Base-by-base conservation (phyloP, 2,797 vertebrate species). In the Danio aesculapii region DNA sequence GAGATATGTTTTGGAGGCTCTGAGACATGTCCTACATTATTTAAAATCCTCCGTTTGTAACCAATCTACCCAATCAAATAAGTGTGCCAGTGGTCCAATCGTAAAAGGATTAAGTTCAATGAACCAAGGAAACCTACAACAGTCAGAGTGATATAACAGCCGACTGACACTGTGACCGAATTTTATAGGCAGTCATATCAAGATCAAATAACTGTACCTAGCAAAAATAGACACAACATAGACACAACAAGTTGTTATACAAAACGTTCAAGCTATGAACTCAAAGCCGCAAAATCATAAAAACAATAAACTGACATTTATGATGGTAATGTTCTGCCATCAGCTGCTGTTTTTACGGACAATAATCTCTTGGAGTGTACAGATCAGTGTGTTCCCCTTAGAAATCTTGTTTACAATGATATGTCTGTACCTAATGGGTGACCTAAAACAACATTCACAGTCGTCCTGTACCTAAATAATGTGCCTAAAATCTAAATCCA, bases 41-140 rank as follows among this genome's bases (percentile, higher is more conserved):
- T 8, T 67, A 30, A 68, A 16, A 62, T 61, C 11, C 46, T 55
- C 55, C 55, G 49, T 69, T 30, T 50, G 19, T 53, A 43, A 57
- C 49, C 71, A 70, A 43, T 75, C 58, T 19, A 16, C 14, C 52
- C 4, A 39, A 50, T 78, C 7, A 76, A 82, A 69, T 71, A 55
- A 61, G 19, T 58, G 57, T 53, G 55, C 62, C 58, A 79, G 17
- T 30, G 39, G 13, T 57, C 13, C 19, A 55, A 21, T 47, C 30
- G 50, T 49, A 62, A 66, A 70, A 81, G n/a, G 46, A 77, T 62
- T 62, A 7, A 49, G 75, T 82, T 63, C 69, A 81, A 53, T 75
- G 70, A 75, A 55, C 74, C 57, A 43, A 67, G 71, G 59, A 62
- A 75, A 58, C 16, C 66, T 55, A 14, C 44, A 57, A 61, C 59